A percentile compares a stretch with the other conserved stretches of the same genome.
Conservation (phyloP, 2,888 invertebrate species). For the Hoplodrina blanda region DNA sequence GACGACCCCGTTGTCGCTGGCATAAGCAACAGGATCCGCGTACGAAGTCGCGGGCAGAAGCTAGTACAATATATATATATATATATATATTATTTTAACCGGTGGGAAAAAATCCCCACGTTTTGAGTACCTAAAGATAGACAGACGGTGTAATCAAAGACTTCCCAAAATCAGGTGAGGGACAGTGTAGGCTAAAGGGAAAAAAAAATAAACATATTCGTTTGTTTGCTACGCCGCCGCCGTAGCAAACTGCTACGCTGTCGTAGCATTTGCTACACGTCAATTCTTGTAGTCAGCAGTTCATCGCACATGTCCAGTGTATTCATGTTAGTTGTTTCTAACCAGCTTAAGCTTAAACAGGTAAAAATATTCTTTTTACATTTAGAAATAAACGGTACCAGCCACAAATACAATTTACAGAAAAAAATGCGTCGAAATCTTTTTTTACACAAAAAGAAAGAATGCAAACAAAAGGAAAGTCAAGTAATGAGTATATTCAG, state of each 20-base stretch:
- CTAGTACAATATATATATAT: no score
- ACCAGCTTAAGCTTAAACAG: not conserved
- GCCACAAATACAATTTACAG: no score
- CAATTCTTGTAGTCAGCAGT: not conserved
- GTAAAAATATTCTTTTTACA: not conserved
- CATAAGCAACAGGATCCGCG: no score
- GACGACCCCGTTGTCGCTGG: no score
- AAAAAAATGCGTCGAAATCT: constrained; percentile 1
- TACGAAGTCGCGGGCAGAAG: no score
- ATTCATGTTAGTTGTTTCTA: not conserved
- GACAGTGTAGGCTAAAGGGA: no score
- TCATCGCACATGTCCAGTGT: not conserved
- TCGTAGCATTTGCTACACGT: constrained; percentile 9
- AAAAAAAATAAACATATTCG: not conserved
- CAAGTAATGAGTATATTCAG: constrained; percentile 34
- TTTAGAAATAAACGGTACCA: not conserved
- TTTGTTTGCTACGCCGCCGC: constrained; percentile 22
- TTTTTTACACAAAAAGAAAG: constrained; percentile 11
- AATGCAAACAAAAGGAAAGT: constrained; percentile 15
- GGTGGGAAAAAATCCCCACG: no score
- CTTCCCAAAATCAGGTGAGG: no score
- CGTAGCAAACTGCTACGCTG: constrained; percentile 18
- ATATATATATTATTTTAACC: no score
- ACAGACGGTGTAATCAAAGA: no score
- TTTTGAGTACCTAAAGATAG: no score